Conservation (phyloP, 2,797 vertebrate genomes). For the Thripadectes ignobilis region DNA sequence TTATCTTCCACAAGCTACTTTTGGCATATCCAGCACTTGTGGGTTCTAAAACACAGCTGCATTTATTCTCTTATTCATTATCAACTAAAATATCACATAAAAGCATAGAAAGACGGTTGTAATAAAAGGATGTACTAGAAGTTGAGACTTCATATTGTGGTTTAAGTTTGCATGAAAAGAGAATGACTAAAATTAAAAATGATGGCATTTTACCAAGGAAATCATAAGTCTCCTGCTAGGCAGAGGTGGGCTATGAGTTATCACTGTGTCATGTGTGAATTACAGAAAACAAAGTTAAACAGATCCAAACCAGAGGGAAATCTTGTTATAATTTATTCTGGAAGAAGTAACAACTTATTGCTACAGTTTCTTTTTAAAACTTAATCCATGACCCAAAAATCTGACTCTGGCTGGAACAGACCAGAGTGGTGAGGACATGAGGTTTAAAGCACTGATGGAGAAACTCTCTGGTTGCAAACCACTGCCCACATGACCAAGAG, state of each 20-base stretch:
- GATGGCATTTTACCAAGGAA: slow-evolving; percentile 24
- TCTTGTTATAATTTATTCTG: neutral
- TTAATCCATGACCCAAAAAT: neutral
- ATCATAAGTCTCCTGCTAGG: neutral
- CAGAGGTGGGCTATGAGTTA: neutral
- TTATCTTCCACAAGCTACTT: slow-evolving; percentile 70
- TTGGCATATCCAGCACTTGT: slow-evolving; percentile 64
- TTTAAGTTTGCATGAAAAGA: slow-evolving; percentile 52
- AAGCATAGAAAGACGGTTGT: slow-evolving; percentile 6
- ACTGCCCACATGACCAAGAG: neutral
- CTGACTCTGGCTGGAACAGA: neutral
- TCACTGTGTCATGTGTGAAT: neutral
- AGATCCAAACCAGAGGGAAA: neutral
- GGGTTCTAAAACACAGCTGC: slow-evolving; percentile 64
- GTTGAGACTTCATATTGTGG: slow-evolving; percentile 18
- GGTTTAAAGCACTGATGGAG: neutral
- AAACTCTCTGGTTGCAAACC: neutral
- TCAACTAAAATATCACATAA: slow-evolving; percentile 47
- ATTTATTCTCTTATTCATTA: slow-evolving; percentile 57
- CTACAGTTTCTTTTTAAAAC: neutral
- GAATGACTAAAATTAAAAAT: slow-evolving; percentile 24
- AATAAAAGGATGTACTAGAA: slow-evolving; percentile 37
- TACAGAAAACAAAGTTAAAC: neutral
- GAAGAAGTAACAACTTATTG: neutral
- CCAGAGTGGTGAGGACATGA: neutral